phyloP scores from a whole-genome alignment of 1,140 invertebrate genomes.

The Wasmannia auropunctata region DNA sequence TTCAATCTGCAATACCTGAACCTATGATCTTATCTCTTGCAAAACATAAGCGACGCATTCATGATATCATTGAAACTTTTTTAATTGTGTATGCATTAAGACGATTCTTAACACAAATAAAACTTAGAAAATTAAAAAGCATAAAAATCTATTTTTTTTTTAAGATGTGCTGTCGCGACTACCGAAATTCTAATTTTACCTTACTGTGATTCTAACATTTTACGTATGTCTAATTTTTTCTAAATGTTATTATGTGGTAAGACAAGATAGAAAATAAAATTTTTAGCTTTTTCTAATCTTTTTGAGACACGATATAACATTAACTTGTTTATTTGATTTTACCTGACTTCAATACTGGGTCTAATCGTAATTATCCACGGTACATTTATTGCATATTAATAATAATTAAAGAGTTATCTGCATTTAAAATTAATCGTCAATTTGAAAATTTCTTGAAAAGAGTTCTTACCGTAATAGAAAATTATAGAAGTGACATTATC shows the following conservation, averaged over 20 bases:
- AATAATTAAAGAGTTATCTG: not conserved
- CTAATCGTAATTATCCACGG: not conserved
- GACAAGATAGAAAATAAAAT: not conserved
- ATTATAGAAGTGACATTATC: not conserved
- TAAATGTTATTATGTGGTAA: not conserved
- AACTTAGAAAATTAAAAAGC: not conserved
- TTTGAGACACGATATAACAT: not conserved
- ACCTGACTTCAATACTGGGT: not conserved
- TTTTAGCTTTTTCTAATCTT: not conserved
- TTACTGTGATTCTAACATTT: not conserved
- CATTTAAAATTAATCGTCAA: not conserved
- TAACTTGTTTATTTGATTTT: not conserved
- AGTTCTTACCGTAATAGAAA: not conserved
- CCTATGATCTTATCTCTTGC: not conserved
- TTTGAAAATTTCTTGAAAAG: not conserved
- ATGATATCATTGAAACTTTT: not conserved
- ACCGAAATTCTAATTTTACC: not conserved
- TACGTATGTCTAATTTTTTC: not conserved
- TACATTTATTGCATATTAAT: not conserved
- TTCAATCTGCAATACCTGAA: not conserved
- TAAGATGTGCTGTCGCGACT: not conserved
- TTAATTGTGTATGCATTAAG: not conserved
- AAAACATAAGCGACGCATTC: not conserved
- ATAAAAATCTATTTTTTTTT: not conserved
- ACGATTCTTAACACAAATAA: not conserved